Evolutionary conservation across 2,797 vertebrate genomes (phyloP).

Genomic region (Garrulus glandarius): DNA sequence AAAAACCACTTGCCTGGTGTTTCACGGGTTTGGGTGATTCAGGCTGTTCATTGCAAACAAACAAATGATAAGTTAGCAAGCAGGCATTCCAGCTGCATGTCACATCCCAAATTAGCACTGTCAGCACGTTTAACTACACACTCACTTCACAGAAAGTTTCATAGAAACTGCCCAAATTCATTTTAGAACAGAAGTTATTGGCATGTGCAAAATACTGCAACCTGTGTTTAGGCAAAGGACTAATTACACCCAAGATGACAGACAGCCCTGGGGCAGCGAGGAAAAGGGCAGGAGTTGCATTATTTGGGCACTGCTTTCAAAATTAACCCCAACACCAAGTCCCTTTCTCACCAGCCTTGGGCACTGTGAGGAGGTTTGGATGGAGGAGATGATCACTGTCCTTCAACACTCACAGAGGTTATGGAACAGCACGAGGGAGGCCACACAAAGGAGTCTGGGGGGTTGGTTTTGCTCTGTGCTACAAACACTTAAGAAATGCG

Average conservation of each 20-base stretch:
- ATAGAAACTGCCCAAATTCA: background rate
- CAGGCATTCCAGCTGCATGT: slow-evolving; percentile 58
- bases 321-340: too few relatives aligned
- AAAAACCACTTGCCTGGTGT: slow-evolving; percentile 92
- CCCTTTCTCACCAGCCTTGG: background rate
- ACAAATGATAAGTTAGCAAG: slow-evolving; percentile 88
- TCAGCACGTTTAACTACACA: background rate
- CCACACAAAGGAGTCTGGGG: background rate
- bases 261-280: background rate
- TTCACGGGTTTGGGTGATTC: slow-evolving; percentile 96
- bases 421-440: background rate
- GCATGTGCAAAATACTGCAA: background rate
- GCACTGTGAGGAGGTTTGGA: background rate
- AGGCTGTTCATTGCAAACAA: slow-evolving; percentile 90
- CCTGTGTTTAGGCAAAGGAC: background rate
- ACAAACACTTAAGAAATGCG: background rate
- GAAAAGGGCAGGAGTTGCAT: background rate
- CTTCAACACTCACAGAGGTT: background rate
- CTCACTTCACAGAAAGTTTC: background rate
- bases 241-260: background rate
- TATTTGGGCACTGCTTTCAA: background rate
- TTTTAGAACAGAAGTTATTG: background rate
- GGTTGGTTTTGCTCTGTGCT: background rate
- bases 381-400: background rate
- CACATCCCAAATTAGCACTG: background rate